These are phyloP conservation scores for Ardeotis arabs DNA, from an alignment of 2,113 vertebrate genomes.

Conservation along the genomic window DNA sequence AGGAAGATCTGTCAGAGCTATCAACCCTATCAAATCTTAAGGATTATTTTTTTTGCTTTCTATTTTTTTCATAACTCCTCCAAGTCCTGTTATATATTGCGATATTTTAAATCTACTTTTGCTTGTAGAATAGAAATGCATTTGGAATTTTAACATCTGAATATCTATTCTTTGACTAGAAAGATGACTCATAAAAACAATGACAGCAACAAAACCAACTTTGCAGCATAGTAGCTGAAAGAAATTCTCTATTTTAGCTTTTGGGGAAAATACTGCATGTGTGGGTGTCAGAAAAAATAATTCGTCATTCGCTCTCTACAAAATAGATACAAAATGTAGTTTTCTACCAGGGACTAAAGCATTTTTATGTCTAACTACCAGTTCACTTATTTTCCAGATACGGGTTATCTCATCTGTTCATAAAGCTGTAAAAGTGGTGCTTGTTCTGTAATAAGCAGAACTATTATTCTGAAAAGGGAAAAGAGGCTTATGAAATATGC, in stretches of 20 bases:
- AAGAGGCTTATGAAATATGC: neutral
- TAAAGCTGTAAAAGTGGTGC: neutral
- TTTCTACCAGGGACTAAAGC: neutral
- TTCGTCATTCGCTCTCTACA: neutral
- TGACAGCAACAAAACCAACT: neutral
- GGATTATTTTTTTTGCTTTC: neutral
- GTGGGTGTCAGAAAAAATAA: neutral
- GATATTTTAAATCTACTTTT: neutral
- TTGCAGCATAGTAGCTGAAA: neutral
- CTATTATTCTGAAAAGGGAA: neutral
- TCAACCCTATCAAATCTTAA: neutral
- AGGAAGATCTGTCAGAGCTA: neutral
- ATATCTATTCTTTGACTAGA: neutral
- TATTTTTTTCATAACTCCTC: neutral
- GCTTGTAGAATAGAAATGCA: neutral
- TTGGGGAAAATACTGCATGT: neutral
- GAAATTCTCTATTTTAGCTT: neutral
- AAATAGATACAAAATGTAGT: neutral
- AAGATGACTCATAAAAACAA: neutral
- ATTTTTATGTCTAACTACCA: neutral
- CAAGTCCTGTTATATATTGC: neutral
- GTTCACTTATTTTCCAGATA: neutral
- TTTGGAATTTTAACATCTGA: neutral
- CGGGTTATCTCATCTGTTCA: neutral
- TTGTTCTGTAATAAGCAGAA: neutral